A percentile compares a stretch with the other conserved stretches of the same genome.
These are phyloP conservation scores for Aphelenchoides bicaudatus DNA, from an alignment of 2,888 invertebrate genomes.

Conservation along the genomic window DNA sequence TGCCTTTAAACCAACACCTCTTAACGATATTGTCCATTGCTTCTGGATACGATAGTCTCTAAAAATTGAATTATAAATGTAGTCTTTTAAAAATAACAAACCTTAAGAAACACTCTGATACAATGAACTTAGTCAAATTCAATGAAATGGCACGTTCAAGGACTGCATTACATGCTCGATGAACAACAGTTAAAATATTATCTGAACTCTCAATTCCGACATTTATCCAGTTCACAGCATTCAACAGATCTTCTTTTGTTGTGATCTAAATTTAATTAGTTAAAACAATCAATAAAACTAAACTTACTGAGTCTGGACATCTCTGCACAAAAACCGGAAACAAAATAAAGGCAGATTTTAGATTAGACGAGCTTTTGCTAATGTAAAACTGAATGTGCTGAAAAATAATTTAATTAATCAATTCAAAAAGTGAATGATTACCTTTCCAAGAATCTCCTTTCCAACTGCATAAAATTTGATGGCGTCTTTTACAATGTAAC, in stretches of 20 bases:
- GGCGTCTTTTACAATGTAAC: neutral
- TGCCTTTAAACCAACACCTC: too few species aligned
- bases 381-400: constrained; percentile 4
- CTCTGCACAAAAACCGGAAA: neutral
- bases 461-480: neutral
- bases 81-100: too few species aligned
- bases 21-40: too few species aligned
- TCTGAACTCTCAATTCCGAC: neutral
- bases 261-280: neutral
- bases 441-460: neutral
- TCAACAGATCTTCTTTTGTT: neutral
- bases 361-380: neutral
- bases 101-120: too few species aligned
- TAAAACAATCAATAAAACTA: too few species aligned
- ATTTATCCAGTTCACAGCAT: neutral
- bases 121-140: too few species aligned
- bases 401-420: neutral
- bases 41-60: too few species aligned
- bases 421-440: neutral
- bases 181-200: neutral
- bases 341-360: neutral
- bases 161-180: neutral
- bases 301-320: constrained; percentile 1
- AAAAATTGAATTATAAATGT: too few species aligned
- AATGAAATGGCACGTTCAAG: too few species aligned